Conservation (phyloP, 53 echinoderm and acorn worm species). For the Holothuria leucospilota region DNA sequence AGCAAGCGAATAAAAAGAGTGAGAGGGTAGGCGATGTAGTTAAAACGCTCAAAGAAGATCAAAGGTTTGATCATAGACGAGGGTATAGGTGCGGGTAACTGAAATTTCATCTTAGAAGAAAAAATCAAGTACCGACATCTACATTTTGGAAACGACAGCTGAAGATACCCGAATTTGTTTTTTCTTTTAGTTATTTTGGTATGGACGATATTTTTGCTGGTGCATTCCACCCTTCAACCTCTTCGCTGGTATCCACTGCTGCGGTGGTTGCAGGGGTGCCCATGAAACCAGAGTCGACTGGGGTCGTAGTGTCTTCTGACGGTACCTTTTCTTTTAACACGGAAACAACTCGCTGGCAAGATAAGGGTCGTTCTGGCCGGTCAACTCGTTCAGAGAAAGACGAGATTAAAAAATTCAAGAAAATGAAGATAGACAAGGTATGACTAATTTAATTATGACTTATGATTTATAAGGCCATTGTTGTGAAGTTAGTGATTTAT, state of each 20-base stretch:
- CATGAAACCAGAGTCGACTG: constrained; percentile 42
- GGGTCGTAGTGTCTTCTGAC: background rate
- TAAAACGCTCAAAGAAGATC: no score
- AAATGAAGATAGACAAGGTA: constrained; percentile 93
- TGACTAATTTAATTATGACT: background rate
- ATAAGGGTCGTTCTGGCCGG: constrained; percentile 41
- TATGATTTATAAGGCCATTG: no score
- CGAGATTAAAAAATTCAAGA: constrained; percentile 86
- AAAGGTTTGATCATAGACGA: no score
- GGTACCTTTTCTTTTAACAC: constrained; percentile 4
- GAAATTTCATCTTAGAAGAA: no score
- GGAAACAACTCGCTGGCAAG: constrained; percentile 56
- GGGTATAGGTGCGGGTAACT: no score
- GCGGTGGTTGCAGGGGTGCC: constrained; percentile 46
- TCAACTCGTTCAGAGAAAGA: constrained; percentile 67
- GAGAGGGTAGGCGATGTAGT: no score
- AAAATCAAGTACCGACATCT: no score
- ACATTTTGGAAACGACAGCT: no score
- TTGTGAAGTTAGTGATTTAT: no score
- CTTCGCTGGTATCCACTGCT: constrained; percentile 49
- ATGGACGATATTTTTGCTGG: constrained; percentile 45
- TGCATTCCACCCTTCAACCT: constrained; percentile 30
- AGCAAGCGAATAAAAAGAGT: background rate
- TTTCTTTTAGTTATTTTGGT: background rate
- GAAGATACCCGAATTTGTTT: no score